Base-by-base conservation (phyloP, 1,140 invertebrate genomes). In the Lerema accius region DNA sequence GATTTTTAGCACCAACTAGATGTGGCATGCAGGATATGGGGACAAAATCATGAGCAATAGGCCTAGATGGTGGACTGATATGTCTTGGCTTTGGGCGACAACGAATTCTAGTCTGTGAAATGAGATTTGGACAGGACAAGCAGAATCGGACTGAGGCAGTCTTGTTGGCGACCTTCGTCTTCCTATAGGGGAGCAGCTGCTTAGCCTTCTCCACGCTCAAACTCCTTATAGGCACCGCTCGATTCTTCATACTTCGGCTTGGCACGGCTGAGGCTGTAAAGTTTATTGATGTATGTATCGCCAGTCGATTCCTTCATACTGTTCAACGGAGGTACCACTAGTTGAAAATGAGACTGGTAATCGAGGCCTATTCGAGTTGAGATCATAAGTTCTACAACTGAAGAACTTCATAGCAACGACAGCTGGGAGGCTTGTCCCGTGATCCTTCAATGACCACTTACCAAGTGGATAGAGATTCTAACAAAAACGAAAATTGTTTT, bases 251-350 rank as follows among this genome's bases (percentile, higher is more conserved):
- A 23, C 64, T 58, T 55, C 72, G 66, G 11, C 45, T 19, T 32
- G 56, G 53, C 32, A 67, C 58, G 59, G 66, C 69, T 50, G 69
- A 39, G 19, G 72, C 76, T 78, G 76, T 45, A 78, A 78, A 72
- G 63, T 64, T 53, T 69, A 61, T 67, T 60, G 65, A 61, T 73
- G 53, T 74, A 55, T 55, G 10, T 55, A 23, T 23, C 19, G 19
- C 19, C 19, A 23, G 19, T 2, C 5, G 19, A 5, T 23, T 23
- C 19, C 19, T 23, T 23, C n/a, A n/a, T 23, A 23, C 19, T 2
- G 19, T 23, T 5, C 19, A 23, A 23, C 19, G 2, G 19, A 23
- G 19, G 19, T 23, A 23, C 19, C 19, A 23, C 19, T 23, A 23
- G 19, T 2, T 23, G 5, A 23, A 23, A n/a, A n/a, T n/a, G n/a